phyloP scores from a whole-genome alignment of 2,888 invertebrate genomes.

The Lissonota sp. region DNA sequence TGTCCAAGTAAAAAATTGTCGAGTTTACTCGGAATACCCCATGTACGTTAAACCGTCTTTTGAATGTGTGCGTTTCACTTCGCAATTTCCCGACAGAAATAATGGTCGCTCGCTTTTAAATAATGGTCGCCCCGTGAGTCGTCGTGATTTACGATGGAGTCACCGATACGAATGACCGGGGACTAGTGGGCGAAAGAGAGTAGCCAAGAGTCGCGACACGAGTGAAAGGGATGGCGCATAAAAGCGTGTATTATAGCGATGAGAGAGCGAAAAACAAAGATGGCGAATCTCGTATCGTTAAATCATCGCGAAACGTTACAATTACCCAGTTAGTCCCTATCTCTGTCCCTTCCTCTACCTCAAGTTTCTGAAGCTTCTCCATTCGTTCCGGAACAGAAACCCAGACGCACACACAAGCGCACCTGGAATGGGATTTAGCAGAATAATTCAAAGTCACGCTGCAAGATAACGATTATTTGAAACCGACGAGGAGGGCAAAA shows the following conservation, averaged over 20 bases:
- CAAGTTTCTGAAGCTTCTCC: background rate
- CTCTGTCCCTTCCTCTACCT: background rate
- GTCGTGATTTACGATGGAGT: constrained; percentile 56
- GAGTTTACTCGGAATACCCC: too few species aligned
- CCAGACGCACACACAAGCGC: background rate
- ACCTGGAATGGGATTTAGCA: constrained; percentile 28
- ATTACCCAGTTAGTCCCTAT: constrained; percentile 55
- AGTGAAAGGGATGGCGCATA: constrained; percentile 11
- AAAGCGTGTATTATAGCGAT: constrained; percentile 2
- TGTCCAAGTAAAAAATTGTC: too few species aligned
- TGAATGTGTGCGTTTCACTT: constrained; percentile 39
- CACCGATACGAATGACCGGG: constrained; percentile 61
- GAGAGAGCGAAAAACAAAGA: constrained; percentile 7
- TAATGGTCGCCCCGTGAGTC: constrained; percentile 51
- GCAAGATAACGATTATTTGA: constrained; percentile 57
- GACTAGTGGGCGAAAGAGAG: constrained; percentile 41
- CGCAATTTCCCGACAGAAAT: constrained; percentile 60
- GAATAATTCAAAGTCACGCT: constrained; percentile 53
- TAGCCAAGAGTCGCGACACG: background rate
- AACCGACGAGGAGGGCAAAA: constrained; percentile 13
- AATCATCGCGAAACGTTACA: constrained; percentile 62
- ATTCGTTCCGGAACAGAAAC: background rate
- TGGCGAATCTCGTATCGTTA: constrained; percentile 47
- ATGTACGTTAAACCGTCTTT: too few species aligned
- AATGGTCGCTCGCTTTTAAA: constrained; percentile 56